Conservation (phyloP, 2,113 vertebrate species). For the Catagonus wagneri region DNA sequence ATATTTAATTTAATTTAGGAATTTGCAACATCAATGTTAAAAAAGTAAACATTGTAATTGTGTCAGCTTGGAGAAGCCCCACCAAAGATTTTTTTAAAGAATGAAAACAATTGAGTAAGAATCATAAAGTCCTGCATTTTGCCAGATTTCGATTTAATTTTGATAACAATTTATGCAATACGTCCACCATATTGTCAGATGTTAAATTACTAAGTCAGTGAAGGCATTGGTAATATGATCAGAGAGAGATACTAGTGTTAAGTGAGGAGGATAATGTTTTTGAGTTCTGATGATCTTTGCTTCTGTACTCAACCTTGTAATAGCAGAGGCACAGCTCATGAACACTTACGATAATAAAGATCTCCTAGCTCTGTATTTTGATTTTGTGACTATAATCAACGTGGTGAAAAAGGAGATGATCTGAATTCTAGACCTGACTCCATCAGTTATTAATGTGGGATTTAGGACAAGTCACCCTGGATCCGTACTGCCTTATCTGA, state of each 20-base stretch:
- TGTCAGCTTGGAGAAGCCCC: background rate
- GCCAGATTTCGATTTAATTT: background rate
- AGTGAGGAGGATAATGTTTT: background rate
- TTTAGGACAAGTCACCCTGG: background rate
- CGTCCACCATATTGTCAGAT: background rate
- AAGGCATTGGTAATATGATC: background rate
- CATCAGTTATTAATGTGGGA: background rate
- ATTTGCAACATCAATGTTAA: background rate
- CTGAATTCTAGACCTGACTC: background rate
- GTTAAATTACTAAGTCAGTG: background rate
- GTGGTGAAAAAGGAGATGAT: background rate
- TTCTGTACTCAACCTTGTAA: background rate
- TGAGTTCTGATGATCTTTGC: background rate
- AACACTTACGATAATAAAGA: background rate
- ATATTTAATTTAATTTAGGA: background rate
- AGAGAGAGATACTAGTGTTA: background rate
- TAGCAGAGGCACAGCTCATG: background rate
- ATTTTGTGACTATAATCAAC: background rate
- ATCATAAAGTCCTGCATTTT: background rate
- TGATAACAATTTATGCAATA: background rate
- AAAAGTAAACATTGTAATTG: background rate
- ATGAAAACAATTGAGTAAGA: constrained; percentile 7
- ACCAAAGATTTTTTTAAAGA: background rate
- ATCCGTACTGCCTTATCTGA: constrained; percentile 13
- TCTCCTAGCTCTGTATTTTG: background rate